Percentiles rank a stretch among this genome's conserved stretches.
Evolutionary conservation across 2,888 invertebrate species (phyloP).

Genomic region (Trachelus tabidus): DNA sequence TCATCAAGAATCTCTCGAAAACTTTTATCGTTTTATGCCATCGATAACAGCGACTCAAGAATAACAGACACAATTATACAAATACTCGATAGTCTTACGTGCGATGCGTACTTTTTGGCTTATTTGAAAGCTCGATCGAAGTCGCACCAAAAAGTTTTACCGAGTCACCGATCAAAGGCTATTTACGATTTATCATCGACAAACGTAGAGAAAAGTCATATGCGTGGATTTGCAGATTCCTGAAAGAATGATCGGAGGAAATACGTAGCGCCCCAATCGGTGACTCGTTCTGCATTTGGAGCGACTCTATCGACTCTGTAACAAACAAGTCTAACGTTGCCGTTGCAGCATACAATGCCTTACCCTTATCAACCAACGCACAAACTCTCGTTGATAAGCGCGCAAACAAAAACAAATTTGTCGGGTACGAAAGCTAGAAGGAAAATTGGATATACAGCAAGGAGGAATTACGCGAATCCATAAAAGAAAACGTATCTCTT

Average conservation of each 20-base stretch:
- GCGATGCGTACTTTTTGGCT: not conserved
- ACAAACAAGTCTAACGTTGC: not conserved
- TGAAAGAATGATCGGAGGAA: not conserved
- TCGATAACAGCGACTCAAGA: not conserved
- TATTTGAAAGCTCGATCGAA: not conserved
- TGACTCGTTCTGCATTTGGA: not conserved
- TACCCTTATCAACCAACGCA: not conserved
- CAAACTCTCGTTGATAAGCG: not conserved
- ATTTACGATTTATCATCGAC: not conserved
- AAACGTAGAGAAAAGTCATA: not conserved
- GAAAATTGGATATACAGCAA: not conserved
- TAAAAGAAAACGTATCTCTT: constrained; percentile 8
- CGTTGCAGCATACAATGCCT: not conserved
- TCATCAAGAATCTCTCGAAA: not conserved
- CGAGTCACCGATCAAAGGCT: not conserved
- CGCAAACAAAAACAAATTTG: not conserved
- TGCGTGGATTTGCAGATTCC: not conserved
- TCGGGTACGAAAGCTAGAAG: not conserved
- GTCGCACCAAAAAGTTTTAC: not conserved
- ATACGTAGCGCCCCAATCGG: not conserved
- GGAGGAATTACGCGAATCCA: not conserved
- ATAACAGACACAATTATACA: constrained; percentile 61
- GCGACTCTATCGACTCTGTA: not conserved
- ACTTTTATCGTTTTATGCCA: not conserved
- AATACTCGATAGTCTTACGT: constrained; percentile 15